Conservation (phyloP, 2,113 vertebrate species). For the Maccullochella peelii region DNA sequence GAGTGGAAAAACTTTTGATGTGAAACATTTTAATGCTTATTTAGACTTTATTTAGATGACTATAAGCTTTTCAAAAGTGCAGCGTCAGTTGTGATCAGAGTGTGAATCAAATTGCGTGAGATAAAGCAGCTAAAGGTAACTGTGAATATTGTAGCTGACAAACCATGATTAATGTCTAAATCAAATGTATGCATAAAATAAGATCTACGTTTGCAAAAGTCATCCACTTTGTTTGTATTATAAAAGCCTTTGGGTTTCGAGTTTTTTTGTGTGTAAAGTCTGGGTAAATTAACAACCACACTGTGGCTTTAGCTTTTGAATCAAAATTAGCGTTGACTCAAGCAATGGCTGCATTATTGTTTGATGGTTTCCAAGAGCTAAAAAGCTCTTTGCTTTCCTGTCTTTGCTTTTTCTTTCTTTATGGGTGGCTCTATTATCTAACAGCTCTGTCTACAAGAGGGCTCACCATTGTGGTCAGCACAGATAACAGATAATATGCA, state of each 20-base stretch:
- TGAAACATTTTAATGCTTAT: constrained; percentile 37
- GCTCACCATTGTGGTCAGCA: constrained; percentile 58
- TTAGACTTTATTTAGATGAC: constrained; percentile 36
- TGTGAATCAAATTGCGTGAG: constrained; percentile 9
- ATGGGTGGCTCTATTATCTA: constrained; percentile 66
- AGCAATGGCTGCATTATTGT: constrained; percentile 28
- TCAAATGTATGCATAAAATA: constrained; percentile 23
- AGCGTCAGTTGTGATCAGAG: constrained; percentile 11
- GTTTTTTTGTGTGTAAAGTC: constrained; percentile 13
- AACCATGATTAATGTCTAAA: constrained; percentile 22
- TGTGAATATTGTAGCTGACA: constrained; percentile 4
- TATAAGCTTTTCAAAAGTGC: constrained; percentile 39
- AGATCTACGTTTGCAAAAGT: constrained; percentile 16
- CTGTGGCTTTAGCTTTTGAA: constrained; percentile 36
- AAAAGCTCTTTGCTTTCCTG: constrained; percentile 35
- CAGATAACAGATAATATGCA: constrained; percentile 71
- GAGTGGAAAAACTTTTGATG: constrained; percentile 1
- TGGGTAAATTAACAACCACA: constrained; percentile 54
- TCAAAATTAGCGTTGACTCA: constrained; percentile 45
- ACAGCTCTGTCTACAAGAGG: constrained; percentile 56
- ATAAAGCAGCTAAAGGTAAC: constrained; percentile 14
- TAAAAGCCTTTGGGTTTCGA: constrained; percentile 8
- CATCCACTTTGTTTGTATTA: constrained; percentile 4
- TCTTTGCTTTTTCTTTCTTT: constrained; percentile 32
- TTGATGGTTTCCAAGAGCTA: constrained; percentile 40